Base-by-base conservation (phyloP, 2,888 invertebrate species). In the Lepidochrysops patricia region DNA sequence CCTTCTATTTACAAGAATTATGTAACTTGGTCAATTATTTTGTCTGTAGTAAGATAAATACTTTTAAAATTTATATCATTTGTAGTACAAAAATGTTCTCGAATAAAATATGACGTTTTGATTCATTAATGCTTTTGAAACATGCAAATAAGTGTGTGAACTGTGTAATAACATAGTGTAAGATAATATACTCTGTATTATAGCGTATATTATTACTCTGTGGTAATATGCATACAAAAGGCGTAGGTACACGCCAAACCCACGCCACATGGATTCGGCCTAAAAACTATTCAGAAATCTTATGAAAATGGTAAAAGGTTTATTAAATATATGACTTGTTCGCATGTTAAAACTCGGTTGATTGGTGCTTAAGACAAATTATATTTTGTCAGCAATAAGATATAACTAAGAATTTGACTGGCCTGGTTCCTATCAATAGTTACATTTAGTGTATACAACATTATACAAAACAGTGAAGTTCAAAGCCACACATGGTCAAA, bases 401-500 rank as follows among this genome's bases (percentile, higher is more conserved):
- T 5, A 29, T 29, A 29, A 29, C 7, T 26, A 5, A 50, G 25
- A 49, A 25, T 7, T 25, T n/a, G 50, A 50, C 50, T 50, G 50
- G 26, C 50, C 25, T 50, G 50, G 50, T 50, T 50, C 50, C 50
- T 50, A 50, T 12, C 26, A 26, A 50, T 50, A 50, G 50, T 26
- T 13, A 37, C n/a, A 50, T 9, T 50, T 0, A 5, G 0, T 6
- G 12, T 25, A 50, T 25, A 13, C 15, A 37, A 23, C 23, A 26
- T 26, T 49, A 50, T 26, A 26, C 26, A 50, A 25, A n/a, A n/a
- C n/a, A n/a, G 15, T 2, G 15, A 6, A 7, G 13, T 19, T 43
- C 15, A 19, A 19, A 37, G 19, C 1, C 19, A 7, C 6, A 15
- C 2, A n/a, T 13, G 15, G 5, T 13, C 19, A 43, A 43, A 9